A percentile compares a stretch with the other conserved stretches of the same genome.
Evolutionary conservation across 2,888 invertebrate species (phyloP).

Genomic region (Drepana falcataria): DNA sequence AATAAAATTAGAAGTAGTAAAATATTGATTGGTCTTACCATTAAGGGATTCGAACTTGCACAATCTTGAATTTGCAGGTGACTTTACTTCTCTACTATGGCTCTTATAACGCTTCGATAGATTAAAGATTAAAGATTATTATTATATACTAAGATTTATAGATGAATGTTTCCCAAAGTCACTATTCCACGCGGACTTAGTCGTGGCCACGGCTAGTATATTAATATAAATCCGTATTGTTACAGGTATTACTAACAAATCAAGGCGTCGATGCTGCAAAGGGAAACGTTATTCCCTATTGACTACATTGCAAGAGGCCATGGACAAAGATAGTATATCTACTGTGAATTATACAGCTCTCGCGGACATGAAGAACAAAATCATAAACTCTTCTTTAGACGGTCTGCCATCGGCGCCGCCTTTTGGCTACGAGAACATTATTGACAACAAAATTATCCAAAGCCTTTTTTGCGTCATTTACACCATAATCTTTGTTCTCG

Average conservation of each 20-base stretch:
- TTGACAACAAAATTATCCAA: conserved; percentile 83
- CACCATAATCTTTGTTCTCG: conserved; percentile 90
- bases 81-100: too few species aligned
- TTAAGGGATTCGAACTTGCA: too few species aligned
- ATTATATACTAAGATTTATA: too few species aligned
- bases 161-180: too few species aligned
- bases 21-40: too few species aligned
- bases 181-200: too few species aligned
- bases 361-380: conserved; percentile 36
- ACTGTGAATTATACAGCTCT: conserved; percentile 39
- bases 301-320: conserved; percentile 30
- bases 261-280: conserved; percentile 46
- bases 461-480: conserved; percentile 87
- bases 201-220: conserved; percentile 5
- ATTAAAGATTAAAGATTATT: too few species aligned
- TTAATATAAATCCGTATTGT: conserved; percentile 55
- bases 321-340: conserved; percentile 54
- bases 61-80: too few species aligned
- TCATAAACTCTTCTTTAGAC: conserved; percentile 35
- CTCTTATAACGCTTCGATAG: too few species aligned
- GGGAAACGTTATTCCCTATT: conserved; percentile 44
- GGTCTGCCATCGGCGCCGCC: conserved; percentile 32
- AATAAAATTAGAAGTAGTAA: too few species aligned
- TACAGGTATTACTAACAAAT: conserved; percentile 55
- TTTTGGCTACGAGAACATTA: conserved; percentile 69